Base-by-base conservation (phyloP, 2,888 invertebrate species). In the Perizoma affinitatum region DNA sequence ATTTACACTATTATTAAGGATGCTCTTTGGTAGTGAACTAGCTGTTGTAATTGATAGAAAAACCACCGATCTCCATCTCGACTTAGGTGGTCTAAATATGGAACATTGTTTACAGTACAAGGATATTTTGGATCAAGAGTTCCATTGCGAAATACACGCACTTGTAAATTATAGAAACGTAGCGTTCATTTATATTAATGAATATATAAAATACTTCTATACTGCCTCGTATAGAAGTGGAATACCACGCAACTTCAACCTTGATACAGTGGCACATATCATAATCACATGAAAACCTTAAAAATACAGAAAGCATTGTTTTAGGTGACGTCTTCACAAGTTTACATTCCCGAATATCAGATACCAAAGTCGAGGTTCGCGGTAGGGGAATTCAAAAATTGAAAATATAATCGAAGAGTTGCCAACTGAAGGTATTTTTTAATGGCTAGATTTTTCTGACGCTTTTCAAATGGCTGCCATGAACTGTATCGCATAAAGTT, bases 301-400 rank as follows among this genome's bases (percentile, higher is more conserved):
- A 33, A 74, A 72, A 75, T 75, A 70, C 68, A 60, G 55, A 46
- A 67, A 71, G 69, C 72, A 70, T 55, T 70, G 62, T 76, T 76
- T 69, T 50, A 57, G 47, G 66, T 71, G 76, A 73, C 77, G 73
- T 74, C 72, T 68, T 22, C 54, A 61, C 71, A 70, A 38, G 68
- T 76, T 74, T 74, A 73, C 69, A 71, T 70, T 70, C 59, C 68
- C 66, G 67, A 75, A 75, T 67, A 72, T 69, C 69, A 76, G 72
- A 74, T 69, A 76, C 69, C 71, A 72, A 65, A n/a, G 69, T 67
- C 70, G 61, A 66, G 72, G 70, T 70, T 76, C 71, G 56, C 67
- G 65, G 70, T 71, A 68, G 73, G 78, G 76, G 80, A 79, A 83
- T 83, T 78, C 82, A 85, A 85, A 85, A 83, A 83, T 83, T 76